Evolutionary conservation across 1,140 invertebrate species (phyloP).

Genomic region (Pentalonia nigronervosa): DNA sequence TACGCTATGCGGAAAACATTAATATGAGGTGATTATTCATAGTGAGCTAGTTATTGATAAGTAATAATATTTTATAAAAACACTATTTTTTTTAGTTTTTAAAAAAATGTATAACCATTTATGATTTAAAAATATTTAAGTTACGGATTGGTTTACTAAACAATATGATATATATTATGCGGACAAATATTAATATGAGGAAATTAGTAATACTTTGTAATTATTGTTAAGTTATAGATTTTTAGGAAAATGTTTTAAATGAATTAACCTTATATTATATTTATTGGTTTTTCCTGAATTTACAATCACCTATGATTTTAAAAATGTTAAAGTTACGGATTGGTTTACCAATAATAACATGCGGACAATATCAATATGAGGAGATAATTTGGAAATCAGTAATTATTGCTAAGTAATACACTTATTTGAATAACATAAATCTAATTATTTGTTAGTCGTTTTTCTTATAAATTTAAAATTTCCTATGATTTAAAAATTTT

Average conservation of each 20-base stretch:
- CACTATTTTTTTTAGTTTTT: not conserved
- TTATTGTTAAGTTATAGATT: not conserved
- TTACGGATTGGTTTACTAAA: conserved; percentile 53
- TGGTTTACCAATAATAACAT: too few relatives aligned
- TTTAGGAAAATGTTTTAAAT: not conserved
- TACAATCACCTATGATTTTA: not conserved
- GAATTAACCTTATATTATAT: not conserved
- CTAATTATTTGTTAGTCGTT: too few relatives aligned
- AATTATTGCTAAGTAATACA: too few relatives aligned
- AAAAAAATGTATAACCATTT: not conserved
- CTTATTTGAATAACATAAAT: too few relatives aligned
- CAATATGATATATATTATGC: not conserved
- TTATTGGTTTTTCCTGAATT: not conserved
- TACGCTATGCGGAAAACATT: not conserved
- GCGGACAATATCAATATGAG: too few relatives aligned
- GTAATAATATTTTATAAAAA: not conserved
- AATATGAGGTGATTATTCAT: conserved; percentile 20
- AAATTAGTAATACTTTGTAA: not conserved
- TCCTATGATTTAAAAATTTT: too few relatives aligned
- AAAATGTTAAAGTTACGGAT: not conserved
- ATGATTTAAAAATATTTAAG: conserved; percentile 3
- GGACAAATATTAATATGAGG: conserved; percentile 27
- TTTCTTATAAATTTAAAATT: too few relatives aligned
- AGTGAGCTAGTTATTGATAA: not conserved
- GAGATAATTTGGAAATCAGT: too few relatives aligned